Conservation (phyloP, 2,797 vertebrate species). For the Lateolabrax maculatus region DNA sequence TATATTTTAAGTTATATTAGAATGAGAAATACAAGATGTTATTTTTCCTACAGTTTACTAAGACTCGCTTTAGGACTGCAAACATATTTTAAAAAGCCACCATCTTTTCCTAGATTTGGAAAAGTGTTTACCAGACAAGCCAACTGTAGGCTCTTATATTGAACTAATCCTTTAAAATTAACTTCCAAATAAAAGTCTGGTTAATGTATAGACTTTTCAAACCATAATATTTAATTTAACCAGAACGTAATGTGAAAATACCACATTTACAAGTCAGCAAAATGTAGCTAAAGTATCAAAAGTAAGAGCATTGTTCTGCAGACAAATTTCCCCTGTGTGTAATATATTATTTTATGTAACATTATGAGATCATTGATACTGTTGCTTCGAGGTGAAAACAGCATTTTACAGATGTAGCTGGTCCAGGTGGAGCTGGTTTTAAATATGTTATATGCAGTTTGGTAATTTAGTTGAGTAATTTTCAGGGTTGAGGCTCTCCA, state of each 20-base stretch:
- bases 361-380: background rate
- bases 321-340: background rate
- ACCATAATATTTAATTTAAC: too few species aligned
- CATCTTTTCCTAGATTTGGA: background rate
- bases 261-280: background rate
- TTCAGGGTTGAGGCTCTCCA: background rate
- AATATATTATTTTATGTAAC: background rate
- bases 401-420: background rate
- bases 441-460: background rate
- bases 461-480: too few species aligned
- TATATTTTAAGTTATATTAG: background rate
- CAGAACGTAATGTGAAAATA: too few species aligned
- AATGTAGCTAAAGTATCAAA: background rate
- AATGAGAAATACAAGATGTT: background rate
- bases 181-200: background rate
- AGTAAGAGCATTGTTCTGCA: background rate
- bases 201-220: background rate
- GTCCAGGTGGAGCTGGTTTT: background rate
- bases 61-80: accelerated
- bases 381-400: background rate
- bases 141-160: background rate
- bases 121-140: background rate
- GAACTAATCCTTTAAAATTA: background rate
- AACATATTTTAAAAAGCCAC: background rate
- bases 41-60: background rate